Evolutionary conservation across 2,888 invertebrate genomes (phyloP), one percentile per base, ranked within the genome.

Genomic region (Apantesis nais): DNA sequence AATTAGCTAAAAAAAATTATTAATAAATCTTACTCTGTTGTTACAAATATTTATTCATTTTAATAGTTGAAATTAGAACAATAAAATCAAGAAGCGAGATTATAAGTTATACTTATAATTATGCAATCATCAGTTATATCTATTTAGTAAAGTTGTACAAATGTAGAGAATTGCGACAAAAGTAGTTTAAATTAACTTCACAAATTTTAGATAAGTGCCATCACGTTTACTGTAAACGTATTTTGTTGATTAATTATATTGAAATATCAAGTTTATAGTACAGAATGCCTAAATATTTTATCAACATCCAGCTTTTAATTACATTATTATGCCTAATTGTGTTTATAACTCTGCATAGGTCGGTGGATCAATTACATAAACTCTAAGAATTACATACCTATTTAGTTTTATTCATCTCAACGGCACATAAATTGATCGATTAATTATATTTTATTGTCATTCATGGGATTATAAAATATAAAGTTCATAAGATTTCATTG

Each of bases 381-480:
- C 19, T 62, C 16, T 22, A 62, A 52, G 11, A 62, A 62, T 67
- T 29, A 25, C 62, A 29, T n/a, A n/a, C 22, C 48, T 48, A 48
- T 44, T 64, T 64, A 31, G 31, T n/a, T 22, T 19, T 25, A 37
- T 52, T 37, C 25, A 69, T 48, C 34, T 48, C 29, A 61, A 52
- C 37, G 37, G 22, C 60, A 55, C 34, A 31, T 63, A 68, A 55
- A 39, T 9, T 64, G 55, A 67, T 70, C 63, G 62, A 68, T 66
- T 67, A 67, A 39, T 22, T 60, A 52, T 52, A 44, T 65, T 62
- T 68, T 39, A 71, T 70, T 73, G 65, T 74, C 67, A 67, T 52
- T 55, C 62, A 62, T 66, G 41, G 58, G 22, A 39, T 67, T 34
- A 65, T 41, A 52, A 67, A 55, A 48, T 65, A 25, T 52, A 69